Evolutionary conservation across 2,888 invertebrate species (phyloP).

Genomic region (Eristalinus aeneus): DNA sequence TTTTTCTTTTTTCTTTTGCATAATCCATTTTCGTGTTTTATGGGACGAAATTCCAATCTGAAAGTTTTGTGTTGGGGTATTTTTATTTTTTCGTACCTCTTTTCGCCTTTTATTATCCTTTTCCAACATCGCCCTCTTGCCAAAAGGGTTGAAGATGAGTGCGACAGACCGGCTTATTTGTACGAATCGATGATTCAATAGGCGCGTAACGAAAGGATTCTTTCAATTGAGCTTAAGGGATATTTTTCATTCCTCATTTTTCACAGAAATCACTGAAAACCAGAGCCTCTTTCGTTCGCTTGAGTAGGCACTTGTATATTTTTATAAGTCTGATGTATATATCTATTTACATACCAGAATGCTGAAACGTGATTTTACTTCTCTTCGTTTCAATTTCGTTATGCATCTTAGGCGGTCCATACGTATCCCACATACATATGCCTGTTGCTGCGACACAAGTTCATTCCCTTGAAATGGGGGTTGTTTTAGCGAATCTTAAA

Average conservation of each 20-base stretch:
- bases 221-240: constrained; percentile 16
- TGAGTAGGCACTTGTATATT: background rate
- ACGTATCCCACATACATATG: background rate
- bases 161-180: constrained; percentile 18
- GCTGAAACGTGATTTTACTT: no score
- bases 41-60: constrained; percentile 15
- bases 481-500: background rate
- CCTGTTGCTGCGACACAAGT: background rate
- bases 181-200: constrained; percentile 31
- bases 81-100: constrained; percentile 9
- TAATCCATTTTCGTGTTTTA: constrained; percentile 32
- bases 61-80: constrained; percentile 16
- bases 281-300: background rate
- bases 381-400: no score
- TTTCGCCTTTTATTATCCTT: background rate
- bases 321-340: background rate
- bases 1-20: constrained; percentile 8
- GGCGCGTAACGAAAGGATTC: constrained; percentile 12
- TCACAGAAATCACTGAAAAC: background rate
- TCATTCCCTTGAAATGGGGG: background rate
- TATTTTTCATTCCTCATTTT: background rate
- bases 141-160: background rate
- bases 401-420: no score
- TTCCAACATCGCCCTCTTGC: background rate
- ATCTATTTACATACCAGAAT: background rate